Evolutionary conservation across 2,113 vertebrate species (phyloP).

Genomic region (Brachirus orientalis): DNA sequence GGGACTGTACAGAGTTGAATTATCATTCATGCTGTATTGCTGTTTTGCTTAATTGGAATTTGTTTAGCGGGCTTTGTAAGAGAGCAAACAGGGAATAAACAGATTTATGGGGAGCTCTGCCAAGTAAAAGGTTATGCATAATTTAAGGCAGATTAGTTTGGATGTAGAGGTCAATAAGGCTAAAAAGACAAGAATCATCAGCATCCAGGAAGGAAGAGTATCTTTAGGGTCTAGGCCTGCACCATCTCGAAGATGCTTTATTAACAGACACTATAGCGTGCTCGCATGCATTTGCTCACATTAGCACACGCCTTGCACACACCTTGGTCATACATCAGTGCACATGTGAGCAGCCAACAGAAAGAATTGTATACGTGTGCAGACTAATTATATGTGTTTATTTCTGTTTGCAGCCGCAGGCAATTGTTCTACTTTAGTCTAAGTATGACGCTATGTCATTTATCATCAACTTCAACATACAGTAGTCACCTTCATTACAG

Average conservation of each 20-base stretch:
- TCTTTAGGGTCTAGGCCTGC: slow-evolving; percentile 35
- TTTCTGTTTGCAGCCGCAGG: slow-evolving; percentile 59
- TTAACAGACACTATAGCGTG: slow-evolving; percentile 16
- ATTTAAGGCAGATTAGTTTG: slow-evolving; percentile 78
- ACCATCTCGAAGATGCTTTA: slow-evolving; percentile 17
- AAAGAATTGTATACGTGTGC: slow-evolving; percentile 14
- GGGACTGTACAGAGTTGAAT: slow-evolving; percentile 62
- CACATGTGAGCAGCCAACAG: slow-evolving; percentile 19
- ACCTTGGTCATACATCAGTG: slow-evolving; percentile 30
- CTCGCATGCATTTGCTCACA: slow-evolving; percentile 3
- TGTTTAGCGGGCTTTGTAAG: slow-evolving; percentile 74
- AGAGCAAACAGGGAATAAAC: slow-evolving; percentile 75
- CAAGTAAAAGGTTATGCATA: slow-evolving; percentile 81
- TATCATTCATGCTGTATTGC: slow-evolving; percentile 74
- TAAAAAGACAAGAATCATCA: slow-evolving; percentile 71
- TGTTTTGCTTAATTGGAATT: slow-evolving; percentile 79
- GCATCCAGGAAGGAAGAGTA: slow-evolving; percentile 44
- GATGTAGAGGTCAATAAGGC: slow-evolving; percentile 78
- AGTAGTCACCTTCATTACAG: slow-evolving; percentile 58
- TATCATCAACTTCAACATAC: slow-evolving; percentile 60
- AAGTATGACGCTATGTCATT: slow-evolving; percentile 66
- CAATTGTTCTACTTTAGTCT: slow-evolving; percentile 52
- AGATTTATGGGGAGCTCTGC: slow-evolving; percentile 73
- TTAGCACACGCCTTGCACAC: slow-evolving; percentile 5
- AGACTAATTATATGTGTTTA: slow-evolving; percentile 64